phyloP scores from a whole-genome alignment of 2,888 invertebrate species.

The Acleris cristana region DNA sequence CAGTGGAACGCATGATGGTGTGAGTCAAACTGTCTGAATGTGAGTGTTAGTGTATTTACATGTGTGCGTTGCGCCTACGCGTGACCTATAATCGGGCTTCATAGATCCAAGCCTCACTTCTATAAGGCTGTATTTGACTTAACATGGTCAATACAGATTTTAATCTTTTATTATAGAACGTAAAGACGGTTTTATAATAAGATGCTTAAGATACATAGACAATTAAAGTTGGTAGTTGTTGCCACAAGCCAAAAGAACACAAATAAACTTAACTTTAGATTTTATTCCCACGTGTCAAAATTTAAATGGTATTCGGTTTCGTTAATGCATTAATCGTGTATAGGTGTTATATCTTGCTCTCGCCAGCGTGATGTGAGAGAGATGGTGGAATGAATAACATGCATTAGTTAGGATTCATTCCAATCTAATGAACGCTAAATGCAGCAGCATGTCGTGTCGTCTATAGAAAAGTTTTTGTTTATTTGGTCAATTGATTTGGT shows the following conservation, averaged over 20 bases:
- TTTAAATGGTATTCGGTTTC: neutral
- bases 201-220: neutral
- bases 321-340: neutral
- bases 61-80: slow-evolving; percentile 24
- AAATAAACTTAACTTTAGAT: neutral
- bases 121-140: neutral
- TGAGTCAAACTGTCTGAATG: neutral
- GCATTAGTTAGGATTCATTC: slow-evolving; percentile 4
- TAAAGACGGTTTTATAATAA: neutral
- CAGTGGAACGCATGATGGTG: slow-evolving; percentile 28
- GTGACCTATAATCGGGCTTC: slow-evolving; percentile 13
- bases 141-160: neutral
- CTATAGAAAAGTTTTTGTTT: neutral
- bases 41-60: neutral
- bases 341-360: neutral
- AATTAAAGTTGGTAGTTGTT: neutral
- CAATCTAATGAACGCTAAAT: slow-evolving; percentile 7
- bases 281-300: neutral
- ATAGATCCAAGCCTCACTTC: slow-evolving; percentile 16
- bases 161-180: neutral
- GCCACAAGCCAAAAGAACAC: neutral
- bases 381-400: neutral
- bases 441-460: neutral
- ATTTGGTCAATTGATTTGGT: no score
- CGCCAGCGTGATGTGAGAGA: neutral